A percentile compares a stretch with the other conserved stretches of the same genome.
Conservation (phyloP, 2,888 invertebrate species). For the Caenorhabditis becei region DNA sequence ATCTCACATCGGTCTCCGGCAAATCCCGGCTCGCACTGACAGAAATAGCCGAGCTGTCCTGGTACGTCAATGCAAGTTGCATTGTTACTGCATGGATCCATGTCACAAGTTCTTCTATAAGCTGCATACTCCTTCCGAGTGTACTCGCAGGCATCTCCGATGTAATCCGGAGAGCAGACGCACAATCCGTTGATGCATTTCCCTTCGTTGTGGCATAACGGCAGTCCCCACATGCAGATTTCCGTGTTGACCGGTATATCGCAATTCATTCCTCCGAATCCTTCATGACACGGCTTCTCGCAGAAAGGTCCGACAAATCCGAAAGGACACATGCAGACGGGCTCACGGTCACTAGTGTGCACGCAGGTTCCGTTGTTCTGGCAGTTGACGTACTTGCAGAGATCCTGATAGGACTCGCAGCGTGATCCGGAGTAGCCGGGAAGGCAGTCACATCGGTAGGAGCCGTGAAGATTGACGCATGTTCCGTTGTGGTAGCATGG, state of each 20-base stretch:
- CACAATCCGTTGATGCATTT: background rate
- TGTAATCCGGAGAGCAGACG: background rate
- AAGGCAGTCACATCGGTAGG: slow-evolving; percentile 82
- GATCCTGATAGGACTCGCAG: slow-evolving; percentile 91
- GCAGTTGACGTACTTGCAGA: slow-evolving; percentile 85
- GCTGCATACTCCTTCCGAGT: slow-evolving; percentile 8
- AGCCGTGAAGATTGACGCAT: slow-evolving; percentile 96
- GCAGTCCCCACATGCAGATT: no score
- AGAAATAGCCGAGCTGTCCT: slow-evolving; percentile 85
- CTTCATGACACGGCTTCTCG: background rate
- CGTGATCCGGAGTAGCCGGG: slow-evolving; percentile 65
- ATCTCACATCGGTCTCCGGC: background rate
- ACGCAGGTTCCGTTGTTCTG: background rate
- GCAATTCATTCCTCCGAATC: background rate
- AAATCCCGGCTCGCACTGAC: background rate
- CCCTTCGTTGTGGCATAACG: background rate
- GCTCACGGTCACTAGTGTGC: background rate
- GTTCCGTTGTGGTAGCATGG: slow-evolving; percentile 95
- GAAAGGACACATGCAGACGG: background rate
- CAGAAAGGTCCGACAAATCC: background rate
- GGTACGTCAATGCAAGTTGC: slow-evolving; percentile 30
- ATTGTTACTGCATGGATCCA: slow-evolving; percentile 67
- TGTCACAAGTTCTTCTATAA: slow-evolving; percentile 62
- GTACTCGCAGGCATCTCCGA: background rate
- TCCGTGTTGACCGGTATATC: background rate